Evolutionary conservation across 2,113 vertebrate genomes (phyloP), one percentile per base, ranked within the genome.

Genomic region (Hippocampus mohnikei): DNA sequence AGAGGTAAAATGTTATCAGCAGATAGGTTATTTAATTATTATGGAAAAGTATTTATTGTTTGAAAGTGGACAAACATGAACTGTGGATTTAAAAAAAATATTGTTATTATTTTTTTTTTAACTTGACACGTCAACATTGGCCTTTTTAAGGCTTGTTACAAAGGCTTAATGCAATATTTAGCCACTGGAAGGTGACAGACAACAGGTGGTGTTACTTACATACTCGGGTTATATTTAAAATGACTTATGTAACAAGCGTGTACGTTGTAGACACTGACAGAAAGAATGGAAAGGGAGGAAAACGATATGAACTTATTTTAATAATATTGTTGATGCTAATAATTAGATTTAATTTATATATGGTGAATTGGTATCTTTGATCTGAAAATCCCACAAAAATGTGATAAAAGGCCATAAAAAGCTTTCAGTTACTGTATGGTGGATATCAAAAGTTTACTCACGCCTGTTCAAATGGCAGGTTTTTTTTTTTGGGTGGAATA

Each of bases 31-130:
- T 21, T 52, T 73, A 12, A 67, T 37, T 65, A 37, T 53, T 40
- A 73, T 67, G 82, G 64, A 74, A 83, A 21, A 73, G 55, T 87
- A 82, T 83, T 86, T 84, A 87, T 85, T 84, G 1, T 68, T n/a
- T 64, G 10, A 66, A 25, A 20, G 48, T 67, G 41, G 53, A 73
- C 46, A 16, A 41, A 21, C 46, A 73, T 40, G 0, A 20, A 58
- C 23, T 77, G 37, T 66, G 8, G 64, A 16, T 33, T 33, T 5
- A 4, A 5, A n/a, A n/a, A n/a, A n/a, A n/a, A n/a, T n/a, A 33
- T 33, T 33, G 5, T 33, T 33, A 33, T 33, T 33, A 33, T 33
- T 3, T 33, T 6, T 33, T 63, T 76, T 60, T 29, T 0, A 42
- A 52, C 50, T 70, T 20, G 27, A 29, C 9, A 58, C 41, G 23